Evolutionary conservation across 2,113 vertebrate species (phyloP).

Genomic region (Trematomus loennbergii): DNA sequence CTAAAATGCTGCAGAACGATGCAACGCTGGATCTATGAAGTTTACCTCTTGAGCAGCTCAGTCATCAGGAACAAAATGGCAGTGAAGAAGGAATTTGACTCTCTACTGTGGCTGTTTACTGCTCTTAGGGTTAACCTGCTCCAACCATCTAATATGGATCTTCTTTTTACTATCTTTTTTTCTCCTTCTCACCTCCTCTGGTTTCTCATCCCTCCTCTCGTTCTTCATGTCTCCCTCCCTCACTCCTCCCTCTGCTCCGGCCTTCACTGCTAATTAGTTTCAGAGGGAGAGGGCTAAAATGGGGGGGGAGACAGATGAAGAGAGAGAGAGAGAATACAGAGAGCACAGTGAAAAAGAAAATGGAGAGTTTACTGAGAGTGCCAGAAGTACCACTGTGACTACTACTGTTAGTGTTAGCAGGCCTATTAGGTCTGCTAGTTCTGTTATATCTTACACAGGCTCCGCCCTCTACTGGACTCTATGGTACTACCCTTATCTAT

Average conservation of each 20-base stretch:
- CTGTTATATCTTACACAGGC: neutral
- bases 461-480: too few species aligned
- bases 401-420: neutral
- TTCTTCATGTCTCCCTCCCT: conserved; percentile 44
- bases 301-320: neutral
- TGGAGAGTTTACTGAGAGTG: neutral
- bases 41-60: neutral
- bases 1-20: neutral
- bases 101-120: conserved; percentile 20
- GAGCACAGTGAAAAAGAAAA: conserved; percentile 22
- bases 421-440: neutral
- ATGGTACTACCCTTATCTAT: too few species aligned
- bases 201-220: conserved; percentile 41
- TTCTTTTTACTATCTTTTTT: conserved; percentile 27
- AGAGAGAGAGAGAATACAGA: conserved; percentile 21
- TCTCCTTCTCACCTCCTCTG: conserved; percentile 7
- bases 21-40: neutral
- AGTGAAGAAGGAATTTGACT: neutral
- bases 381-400: neutral
- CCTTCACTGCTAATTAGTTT: conserved; percentile 79
- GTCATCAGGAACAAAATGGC: conserved; percentile 69
- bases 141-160: conserved; percentile 35
- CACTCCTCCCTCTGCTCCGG: conserved; percentile 74
- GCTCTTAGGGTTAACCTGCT: conserved; percentile 36
- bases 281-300: conserved; percentile 67